Evolutionary conservation across 2,797 vertebrate genomes (phyloP).

Genomic region (Hemitrygon akajei): DNA sequence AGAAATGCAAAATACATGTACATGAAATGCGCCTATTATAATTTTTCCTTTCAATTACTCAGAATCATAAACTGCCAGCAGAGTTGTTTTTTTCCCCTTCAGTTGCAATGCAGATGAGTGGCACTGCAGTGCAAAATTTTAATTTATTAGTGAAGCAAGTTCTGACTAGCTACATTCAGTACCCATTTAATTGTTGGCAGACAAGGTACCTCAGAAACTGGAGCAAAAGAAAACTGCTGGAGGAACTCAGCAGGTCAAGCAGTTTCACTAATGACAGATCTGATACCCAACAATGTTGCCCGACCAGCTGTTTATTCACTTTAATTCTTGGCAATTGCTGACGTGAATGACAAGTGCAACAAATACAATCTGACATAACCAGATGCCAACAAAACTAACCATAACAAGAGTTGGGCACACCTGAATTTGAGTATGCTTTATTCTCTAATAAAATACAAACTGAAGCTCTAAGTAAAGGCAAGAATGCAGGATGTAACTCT

Average conservation of each 20-base stretch:
- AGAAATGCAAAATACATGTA: not conserved
- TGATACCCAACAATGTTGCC: too few species aligned
- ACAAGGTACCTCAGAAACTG: too few species aligned
- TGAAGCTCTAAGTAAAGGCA: not conserved
- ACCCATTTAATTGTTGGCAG: not conserved
- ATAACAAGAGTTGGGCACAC: not conserved
- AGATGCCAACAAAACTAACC: not conserved
- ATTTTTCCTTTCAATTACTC: not conserved
- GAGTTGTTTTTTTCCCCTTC: not conserved
- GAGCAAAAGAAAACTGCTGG: too few species aligned
- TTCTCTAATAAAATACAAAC: not conserved
- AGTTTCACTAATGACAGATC: too few species aligned
- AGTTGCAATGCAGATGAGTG: not conserved
- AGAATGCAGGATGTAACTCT: not conserved
- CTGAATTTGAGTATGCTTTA: too few species aligned
- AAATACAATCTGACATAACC: conserved; percentile 1
- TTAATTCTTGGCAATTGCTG: not conserved
- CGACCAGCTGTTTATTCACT: too few species aligned
- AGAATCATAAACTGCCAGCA: not conserved
- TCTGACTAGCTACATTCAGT: not conserved
- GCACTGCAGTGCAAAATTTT: not conserved
- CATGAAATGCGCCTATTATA: too few species aligned
- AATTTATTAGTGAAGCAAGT: not conserved
- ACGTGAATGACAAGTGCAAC: not conserved
- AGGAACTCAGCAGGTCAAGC: too few species aligned